Evolutionary conservation across 2,888 invertebrate genomes (phyloP).

Genomic region (Eucera pruinosa): DNA sequence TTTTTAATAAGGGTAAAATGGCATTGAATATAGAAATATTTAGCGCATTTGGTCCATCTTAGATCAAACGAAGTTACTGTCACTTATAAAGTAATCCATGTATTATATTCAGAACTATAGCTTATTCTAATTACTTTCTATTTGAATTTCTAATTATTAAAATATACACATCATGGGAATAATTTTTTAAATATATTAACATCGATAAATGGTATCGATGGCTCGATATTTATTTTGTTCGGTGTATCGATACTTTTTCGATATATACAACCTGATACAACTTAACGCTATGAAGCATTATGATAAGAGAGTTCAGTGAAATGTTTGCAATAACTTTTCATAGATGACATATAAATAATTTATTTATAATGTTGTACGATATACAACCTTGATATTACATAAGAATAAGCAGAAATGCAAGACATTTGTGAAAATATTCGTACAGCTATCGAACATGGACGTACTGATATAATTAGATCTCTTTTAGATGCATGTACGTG

Average conservation of each 20-base stretch:
- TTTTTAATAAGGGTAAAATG: conserved; percentile 2
- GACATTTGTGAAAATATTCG: conserved; percentile 85
- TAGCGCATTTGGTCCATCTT: neutral
- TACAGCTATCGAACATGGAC: conserved; percentile 86
- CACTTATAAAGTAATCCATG: neutral
- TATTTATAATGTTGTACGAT: conserved; percentile 44
- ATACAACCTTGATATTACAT: conserved; percentile 46
- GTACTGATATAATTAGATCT: conserved; percentile 86
- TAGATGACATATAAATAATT: conserved; percentile 55
- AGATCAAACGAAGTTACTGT: neutral
- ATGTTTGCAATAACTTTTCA: conserved; percentile 37
- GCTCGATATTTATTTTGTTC: conserved; percentile 8
- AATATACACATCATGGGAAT: neutral
- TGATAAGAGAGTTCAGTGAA: conserved; percentile 31
- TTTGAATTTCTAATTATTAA: neutral
- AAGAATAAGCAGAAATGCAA: conserved; percentile 78
- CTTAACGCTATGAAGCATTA: conserved; percentile 2
- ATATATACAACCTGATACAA: conserved; percentile 18
- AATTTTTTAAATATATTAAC: conserved; percentile 21
- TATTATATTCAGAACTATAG: neutral
- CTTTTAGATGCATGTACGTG: conserved; percentile 86
- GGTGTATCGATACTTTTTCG: conserved; percentile 17
- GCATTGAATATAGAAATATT: neutral
- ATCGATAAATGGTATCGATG: conserved; percentile 41
- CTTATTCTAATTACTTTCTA: neutral